Base-by-base conservation (phyloP, 2,888 invertebrate genomes). In the Epirrhoe alternata region DNA sequence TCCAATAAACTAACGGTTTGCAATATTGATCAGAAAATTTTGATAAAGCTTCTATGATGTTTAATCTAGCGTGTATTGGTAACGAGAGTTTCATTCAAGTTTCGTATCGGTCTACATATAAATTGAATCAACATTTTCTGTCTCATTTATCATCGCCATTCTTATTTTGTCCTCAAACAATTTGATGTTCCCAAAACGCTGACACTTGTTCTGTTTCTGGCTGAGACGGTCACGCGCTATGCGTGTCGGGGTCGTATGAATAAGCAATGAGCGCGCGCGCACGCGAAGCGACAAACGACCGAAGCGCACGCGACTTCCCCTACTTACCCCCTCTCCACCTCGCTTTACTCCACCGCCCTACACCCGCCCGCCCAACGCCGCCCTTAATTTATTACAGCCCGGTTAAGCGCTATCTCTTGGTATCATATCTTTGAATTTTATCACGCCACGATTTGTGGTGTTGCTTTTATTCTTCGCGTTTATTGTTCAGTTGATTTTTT, bases 251-350 rank as follows among this genome's bases (percentile, higher is more conserved):
- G 75, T 82, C 82, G 87, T 86, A 92, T 93, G 93, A 92, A 92
- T 92, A 92, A 88, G 86, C 84, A 90, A 93, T 90, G 92, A 92
- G 90, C 89, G 91, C 91, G 81, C 77, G 91, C 92, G 92, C 92
- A 92, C 93, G 92, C 92, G 81, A 92, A 86, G 84, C 88, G 79
- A 83, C 82, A 83, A 83, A 83, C 83, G 76, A 80, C 78, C 77
- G 64, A 72, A 56, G 89, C 91, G 91, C 92, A 92, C 93, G 92
- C 92, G 85, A 91, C 87, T 79, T 77, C 80, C 60, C 66, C 59
- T 17, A 12, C 10, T 38, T 49, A 77, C 85, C 84, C 79, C 86
- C 87, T 85, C 35, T 8, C 87, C 79, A 77, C 80, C 60, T 63
- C 66, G 49, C 14, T 1, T 12, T 42, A 58, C 77, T 84, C 84